A percentile compares a stretch with the other conserved stretches of the same genome.
These are phyloP conservation scores for Peromyscus aztecus DNA, from an alignment of 2,797 vertebrate genomes.

Conservation along the genomic window DNA sequence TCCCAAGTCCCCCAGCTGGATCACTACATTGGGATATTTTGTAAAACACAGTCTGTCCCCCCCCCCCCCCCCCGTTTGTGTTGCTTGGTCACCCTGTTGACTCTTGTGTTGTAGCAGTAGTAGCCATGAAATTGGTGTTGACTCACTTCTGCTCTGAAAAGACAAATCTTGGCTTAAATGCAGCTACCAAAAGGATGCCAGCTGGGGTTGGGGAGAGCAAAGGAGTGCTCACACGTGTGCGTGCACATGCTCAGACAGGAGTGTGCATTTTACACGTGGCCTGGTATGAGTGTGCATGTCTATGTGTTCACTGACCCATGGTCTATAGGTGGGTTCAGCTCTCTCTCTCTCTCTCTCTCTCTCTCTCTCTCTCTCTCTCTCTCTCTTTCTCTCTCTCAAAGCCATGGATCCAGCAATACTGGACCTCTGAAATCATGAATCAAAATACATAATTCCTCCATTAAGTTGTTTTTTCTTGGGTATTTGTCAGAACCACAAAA, in stretches of 20 bases:
- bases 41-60: background rate
- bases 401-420: background rate
- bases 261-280: background rate
- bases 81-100: background rate
- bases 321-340: background rate
- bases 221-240: background rate
- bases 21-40: background rate
- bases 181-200: background rate
- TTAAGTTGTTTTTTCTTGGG: background rate
- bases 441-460: background rate
- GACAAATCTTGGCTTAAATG: conserved; percentile 8
- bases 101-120: background rate
- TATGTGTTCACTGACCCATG: background rate
- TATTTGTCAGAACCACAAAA: background rate
- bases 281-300: background rate
- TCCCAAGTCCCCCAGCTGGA: background rate
- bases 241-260: background rate
- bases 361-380: background rate
- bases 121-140: conserved; percentile 5
- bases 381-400: background rate
- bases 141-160: conserved; percentile 19
- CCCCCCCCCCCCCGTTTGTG: background rate
- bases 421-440: background rate
- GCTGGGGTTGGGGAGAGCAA: background rate
- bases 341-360: background rate